Base-by-base conservation (phyloP, 2,888 invertebrate genomes). In the Zygaena filipendulae region DNA sequence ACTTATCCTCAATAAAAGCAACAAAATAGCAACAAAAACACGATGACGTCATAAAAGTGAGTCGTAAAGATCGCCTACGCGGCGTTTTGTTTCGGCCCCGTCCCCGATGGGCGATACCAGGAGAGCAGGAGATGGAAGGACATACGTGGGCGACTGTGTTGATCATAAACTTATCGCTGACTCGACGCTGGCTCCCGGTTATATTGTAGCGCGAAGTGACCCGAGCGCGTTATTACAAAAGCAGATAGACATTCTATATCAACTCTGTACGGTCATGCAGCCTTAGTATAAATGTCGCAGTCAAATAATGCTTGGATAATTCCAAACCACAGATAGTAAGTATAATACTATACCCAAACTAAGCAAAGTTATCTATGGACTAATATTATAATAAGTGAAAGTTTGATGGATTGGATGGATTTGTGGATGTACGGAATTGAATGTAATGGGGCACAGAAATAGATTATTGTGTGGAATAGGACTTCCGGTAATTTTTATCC, bases 21-120 rank as follows among this genome's bases (percentile, higher is more conserved):
- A 16, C 16, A 43, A 39, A 43, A 39, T 33, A 39, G 26, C 30
- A 33, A 36, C 33, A 40, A 38, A 16, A 16, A 16, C 16, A 16
- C 7, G 16, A 16, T 6, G 32, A 35, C 32, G 32, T 32, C 21
- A 25, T 25, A 26, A 31, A 22, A 33, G 27, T 21, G 25, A 29
- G 30, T 21, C 30, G 36, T 24, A 32, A 34, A 40, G 33, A 16
- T 4, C 7, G 16, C 16, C 7, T 6, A 16, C 16, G 7, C 4
- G 7, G 16, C 16, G 16, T n/a, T n/a, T n/a, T n/a, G n/a, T n/a
- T n/a, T n/a, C n/a, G n/a, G n/a, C n/a, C n/a, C 5, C 7, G 16
- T 16, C 16, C 16, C 16, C 7, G 7, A 16, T 7, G 16, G 16
- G 16, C 16, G 16, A 16, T 16, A 16, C 7, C 16, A 7, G 5